Evolutionary conservation across 23 tunicate species (phyloP), one percentile per base, ranked within the genome.

Genomic region (Diplosoma virens): DNA sequence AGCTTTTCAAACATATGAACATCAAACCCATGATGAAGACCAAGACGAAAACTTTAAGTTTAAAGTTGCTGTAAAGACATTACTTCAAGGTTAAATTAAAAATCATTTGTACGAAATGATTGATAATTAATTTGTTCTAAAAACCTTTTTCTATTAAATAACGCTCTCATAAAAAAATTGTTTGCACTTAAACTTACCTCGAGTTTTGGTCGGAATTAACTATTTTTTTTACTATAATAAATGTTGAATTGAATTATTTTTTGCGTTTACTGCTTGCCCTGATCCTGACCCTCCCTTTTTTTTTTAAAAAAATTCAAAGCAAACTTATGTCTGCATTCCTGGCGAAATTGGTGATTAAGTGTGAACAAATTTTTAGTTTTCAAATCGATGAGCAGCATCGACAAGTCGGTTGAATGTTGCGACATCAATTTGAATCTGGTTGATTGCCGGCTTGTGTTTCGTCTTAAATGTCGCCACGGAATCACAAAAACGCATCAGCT

Each of bases 371-470:
- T 81, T 83, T 48, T 61, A 86, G 97, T 92, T 60, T 92, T 92
- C 64, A 89, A 88, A 41, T 92, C 97, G 0, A 30, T 92, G n/a
- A 75, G 75, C 61, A 72, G 34, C 23, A 92, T 92, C 18, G 97
- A 92, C 47, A 76, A 86, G 32, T 85, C 97, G 0, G 97, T 92
- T 1, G 97, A 92, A 69, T 60, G 84, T 2, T 92, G 97, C 56
- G 88, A 78, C 18, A 85, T 85, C 1, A 76, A 81, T 59, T 61
- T 92, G 37, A 70, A 81, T 69, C 78, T 63, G 0, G 80, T 81
- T 0, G 80, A 65, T 25, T 68, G 86, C 68, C 72, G 66, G 27
- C 68, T 92, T 21, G 85, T 92, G 16, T 92, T 92, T 33, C 77
- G 77, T 34, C 26, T 92, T n/a, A 84, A 81, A 48, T 92, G 97